phyloP scores from a whole-genome alignment of 2,797 vertebrate genomes.

The Chelidonichthys spinosus region DNA sequence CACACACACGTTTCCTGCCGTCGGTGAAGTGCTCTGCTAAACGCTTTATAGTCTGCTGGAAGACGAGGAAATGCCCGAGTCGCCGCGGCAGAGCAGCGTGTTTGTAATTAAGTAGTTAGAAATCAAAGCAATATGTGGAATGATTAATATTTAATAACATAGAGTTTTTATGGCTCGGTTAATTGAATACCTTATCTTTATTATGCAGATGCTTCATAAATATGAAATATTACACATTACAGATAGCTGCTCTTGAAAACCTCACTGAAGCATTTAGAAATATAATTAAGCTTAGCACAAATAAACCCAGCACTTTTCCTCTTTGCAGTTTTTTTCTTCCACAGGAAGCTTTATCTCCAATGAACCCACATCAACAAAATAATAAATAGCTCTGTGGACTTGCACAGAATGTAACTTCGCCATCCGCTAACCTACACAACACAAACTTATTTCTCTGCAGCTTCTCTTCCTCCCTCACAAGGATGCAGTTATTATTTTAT shows the following conservation, averaged over 20 bases:
- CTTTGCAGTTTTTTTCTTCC: constrained; percentile 29
- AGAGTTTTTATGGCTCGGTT: constrained; percentile 84
- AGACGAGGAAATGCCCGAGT: constrained; percentile 51
- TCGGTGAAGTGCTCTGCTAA: constrained; percentile 64
- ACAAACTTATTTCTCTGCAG: constrained; percentile 25
- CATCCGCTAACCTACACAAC: constrained; percentile 15
- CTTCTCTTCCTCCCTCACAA: background rate
- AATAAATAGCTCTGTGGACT: constrained; percentile 67
- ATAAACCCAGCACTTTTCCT: constrained; percentile 67
- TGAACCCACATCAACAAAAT: constrained; percentile 72
- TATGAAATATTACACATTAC: constrained; percentile 92
- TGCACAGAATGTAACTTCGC: constrained; percentile 37
- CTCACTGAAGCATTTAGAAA: constrained; percentile 90
- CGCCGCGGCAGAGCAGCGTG: constrained; percentile 57
- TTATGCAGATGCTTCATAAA: constrained; percentile 93
- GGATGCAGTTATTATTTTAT: constrained; percentile 42
- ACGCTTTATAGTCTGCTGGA: constrained; percentile 62
- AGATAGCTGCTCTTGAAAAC: constrained; percentile 89
- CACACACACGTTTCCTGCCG: constrained; percentile 40
- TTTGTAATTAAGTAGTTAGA: constrained; percentile 84
- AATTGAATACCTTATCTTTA: constrained; percentile 96
- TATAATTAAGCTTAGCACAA: constrained; percentile 87
- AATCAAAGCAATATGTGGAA: constrained; percentile 87
- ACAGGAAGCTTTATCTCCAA: constrained; percentile 69
- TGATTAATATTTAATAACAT: constrained; percentile 93